Evolutionary conservation across 2,113 vertebrate genomes (phyloP), one percentile per base, ranked within the genome.

Genomic region (Colaptes auratus): DNA sequence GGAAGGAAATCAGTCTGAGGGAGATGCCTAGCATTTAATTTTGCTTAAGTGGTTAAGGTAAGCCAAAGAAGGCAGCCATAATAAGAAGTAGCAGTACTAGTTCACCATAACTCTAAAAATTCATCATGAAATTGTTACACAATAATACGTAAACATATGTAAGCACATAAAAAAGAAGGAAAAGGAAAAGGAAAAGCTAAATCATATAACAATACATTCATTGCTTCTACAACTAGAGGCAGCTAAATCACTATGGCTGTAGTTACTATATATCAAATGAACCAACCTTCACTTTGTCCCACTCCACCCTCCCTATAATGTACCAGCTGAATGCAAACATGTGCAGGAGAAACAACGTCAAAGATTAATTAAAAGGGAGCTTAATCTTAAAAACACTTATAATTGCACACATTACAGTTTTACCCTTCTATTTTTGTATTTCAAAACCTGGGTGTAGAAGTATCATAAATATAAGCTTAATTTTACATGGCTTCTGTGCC

Each of bases 341-440:
- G 6, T 48, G 61, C 52, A 94, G 28, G 5, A 69, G 33, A 84
- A 94, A 58, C 39, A 52, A 81, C 21, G 15, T 48, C 17, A 84
- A 89, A 80, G 52, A 71, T 52, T 85, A 95, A 92, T 73, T 73
- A 88, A 83, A 85, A 77, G 33, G 56, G 25, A 95, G 90, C 3
- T 5, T 15, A 77, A 82, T 48, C 46, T 88, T 82, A 66, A 70
- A 88, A 93, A 46, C 61, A 71, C 8, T 88, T 77, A 21, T n/a
- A 93, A 92, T 71, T 90, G 31, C 56, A 86, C 8, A 74, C 28
- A 63, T 76, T 36, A 60, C 39, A 69, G 55, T 92, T 87, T 79
- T 55, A 61, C n/a, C 31, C 46, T 76, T 46, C 28, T 91, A 59
- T 66, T 91, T 74, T 4, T 55, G 14, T 36, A 66, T 56, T 90